Evolutionary conservation across 92 coral and sea anemone genomes (phyloP), one percentile per base, ranked within the genome.

Genomic region (Paramuricea clavata): DNA sequence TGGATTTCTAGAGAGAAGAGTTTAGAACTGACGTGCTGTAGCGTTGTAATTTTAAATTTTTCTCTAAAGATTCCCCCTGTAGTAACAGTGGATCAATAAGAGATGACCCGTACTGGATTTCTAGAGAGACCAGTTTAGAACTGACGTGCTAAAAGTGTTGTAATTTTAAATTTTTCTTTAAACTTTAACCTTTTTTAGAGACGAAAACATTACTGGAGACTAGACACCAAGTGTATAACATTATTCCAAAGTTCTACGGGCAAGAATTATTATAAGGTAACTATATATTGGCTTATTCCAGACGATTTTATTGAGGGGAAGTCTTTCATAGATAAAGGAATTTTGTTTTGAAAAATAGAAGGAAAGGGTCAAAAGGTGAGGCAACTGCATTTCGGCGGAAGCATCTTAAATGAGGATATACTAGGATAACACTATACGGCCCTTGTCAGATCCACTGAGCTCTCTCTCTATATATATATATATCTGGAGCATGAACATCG

Each of bases 171-270:
- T 9, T 41, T 39, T 36, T 23, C 8, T 72, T 39, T 44, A 27
- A 35, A 34, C 28, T 2, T 75, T 44, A 23, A 27, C 33, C 49
- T 82, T 6, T 49, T 7, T 76, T 88, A 97, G 99, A 91, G 99
- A 79, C 93, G 82, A 85, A 89, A 98, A 76, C 99, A 97, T 68
- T 97, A 94, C 82, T 97, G 99, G 99, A 78, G 99, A 54, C 82
- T 97, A 44, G 99, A 97, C 82, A 97, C 99, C 13, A 97, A 97
- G 70, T 94, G 95, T 60, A 76, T 97, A 50, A 97, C 99, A 17
- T 73, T 97, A 21, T 97, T 94, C 78, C 91, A 89, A 74, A 94
- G 92, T 71, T 85, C 99, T 2, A 94, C 94, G 54, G 93, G 97
- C 49, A 94, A 86, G 64, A 94, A 91, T 80, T 97, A 94, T 54